Evolutionary conservation across 1,140 invertebrate genomes (phyloP), one percentile per base, ranked within the genome.

Genomic region (Aphelinus atriplicis): DNA sequence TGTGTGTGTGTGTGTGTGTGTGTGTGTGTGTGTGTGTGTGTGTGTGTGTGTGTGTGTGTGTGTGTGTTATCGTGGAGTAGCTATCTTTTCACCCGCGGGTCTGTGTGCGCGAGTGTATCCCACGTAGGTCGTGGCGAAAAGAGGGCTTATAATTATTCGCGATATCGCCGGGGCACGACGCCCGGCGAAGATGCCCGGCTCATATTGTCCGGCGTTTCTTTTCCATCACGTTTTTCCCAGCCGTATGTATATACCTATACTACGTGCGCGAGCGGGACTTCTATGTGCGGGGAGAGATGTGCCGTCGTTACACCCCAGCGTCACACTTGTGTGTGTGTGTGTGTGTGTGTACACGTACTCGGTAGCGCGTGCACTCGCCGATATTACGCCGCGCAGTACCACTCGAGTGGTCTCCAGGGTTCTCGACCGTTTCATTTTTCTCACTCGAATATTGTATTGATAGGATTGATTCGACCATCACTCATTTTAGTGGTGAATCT

Each of bases 61-160:
- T 73, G 77, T 73, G 72, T 57, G 56, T 50, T 61, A 69, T 75
- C 53, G 65, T 26, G n/a, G 57, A 51, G 65, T 73, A 64, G 64
- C 60, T 71, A 82, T 81, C 80, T 82, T 75, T 63, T 79, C 67
- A 70, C 55, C 69, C 76, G 72, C 67, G 79, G 73, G 77, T 73
- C 71, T 70, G 73, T 73, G 70, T 81, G 79, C 78, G 79, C 26
- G 26, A 26, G 26, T 0, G 26, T 26, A 26, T 26, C 26, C 80
- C 81, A 81, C 84, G 84, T 83, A 79, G 80, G 73, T 81, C 75
- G 77, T 81, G 80, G 77, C 73, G 61, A 63, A 45, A 7, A 71
- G 56, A 77, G 57, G 61, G 42, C 51, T 82, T 82, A 85, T 86
- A 86, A 86, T 86, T 86, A 86, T 86, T 86, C 83, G 82, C 80